These are phyloP conservation scores for Plebejus anna DNA, from an alignment of 2,888 invertebrate species.

Conservation along the genomic window DNA sequence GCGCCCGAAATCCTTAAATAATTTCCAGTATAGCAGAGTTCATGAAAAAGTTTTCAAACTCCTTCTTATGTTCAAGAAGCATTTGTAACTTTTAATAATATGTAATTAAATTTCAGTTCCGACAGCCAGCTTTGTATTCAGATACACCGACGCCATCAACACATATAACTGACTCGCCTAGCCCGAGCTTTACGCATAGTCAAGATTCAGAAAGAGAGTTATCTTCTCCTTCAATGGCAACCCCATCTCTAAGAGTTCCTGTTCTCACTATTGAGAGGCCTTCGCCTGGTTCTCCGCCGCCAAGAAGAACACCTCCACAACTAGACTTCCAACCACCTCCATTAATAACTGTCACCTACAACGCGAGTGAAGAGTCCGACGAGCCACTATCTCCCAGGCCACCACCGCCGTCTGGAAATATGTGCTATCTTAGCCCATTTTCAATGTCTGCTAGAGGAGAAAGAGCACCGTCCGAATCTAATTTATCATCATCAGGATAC, in stretches of 20 bases:
- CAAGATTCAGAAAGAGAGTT: slow-evolving; percentile 69
- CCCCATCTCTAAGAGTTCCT: slow-evolving; percentile 81
- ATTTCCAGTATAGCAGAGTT: too few species aligned
- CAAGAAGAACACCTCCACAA: slow-evolving; percentile 81
- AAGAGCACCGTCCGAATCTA: slow-evolving; percentile 89
- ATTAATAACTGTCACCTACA: slow-evolving; percentile 86
- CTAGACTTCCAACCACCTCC: slow-evolving; percentile 84
- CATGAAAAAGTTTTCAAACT: too few species aligned
- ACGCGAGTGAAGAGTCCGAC: slow-evolving; percentile 89
- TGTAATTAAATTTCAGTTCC: slow-evolving; percentile 56
- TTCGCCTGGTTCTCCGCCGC: slow-evolving; percentile 83
- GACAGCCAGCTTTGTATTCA: slow-evolving; percentile 69
- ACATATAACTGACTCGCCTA: slow-evolving; percentile 70
- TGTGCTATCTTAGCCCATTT: slow-evolving; percentile 89
- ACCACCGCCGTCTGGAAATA: slow-evolving; percentile 75
- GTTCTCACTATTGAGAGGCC: slow-evolving; percentile 83
- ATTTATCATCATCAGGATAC: slow-evolving; percentile 90
- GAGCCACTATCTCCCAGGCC: slow-evolving; percentile 84
- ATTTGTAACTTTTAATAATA: not conserved
- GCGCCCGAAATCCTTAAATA: slow-evolving; percentile 21
- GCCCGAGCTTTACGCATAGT: slow-evolving; percentile 69
- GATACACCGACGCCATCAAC: slow-evolving; percentile 72
- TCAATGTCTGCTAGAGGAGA: slow-evolving; percentile 86
- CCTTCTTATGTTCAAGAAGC: not conserved
- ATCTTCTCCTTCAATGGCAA: slow-evolving; percentile 67